Percentiles rank a stretch among this genome's conserved stretches.
Conservation (phyloP, 2,888 invertebrate species). For the Strigamia transsilvanica region DNA sequence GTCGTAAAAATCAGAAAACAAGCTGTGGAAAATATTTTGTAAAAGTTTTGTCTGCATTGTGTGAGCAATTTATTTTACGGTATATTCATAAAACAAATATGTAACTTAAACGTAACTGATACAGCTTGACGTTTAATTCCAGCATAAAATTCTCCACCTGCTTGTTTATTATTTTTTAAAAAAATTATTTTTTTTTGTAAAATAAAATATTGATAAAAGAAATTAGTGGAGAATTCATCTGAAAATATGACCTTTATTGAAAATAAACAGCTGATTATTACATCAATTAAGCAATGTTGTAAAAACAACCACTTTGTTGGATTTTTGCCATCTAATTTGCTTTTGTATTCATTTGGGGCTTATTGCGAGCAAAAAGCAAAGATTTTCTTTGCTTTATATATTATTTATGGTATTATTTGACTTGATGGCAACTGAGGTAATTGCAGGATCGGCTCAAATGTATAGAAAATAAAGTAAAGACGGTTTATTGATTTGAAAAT, state of each 20-base stretch:
- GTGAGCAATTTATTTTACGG: not conserved
- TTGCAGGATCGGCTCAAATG: not conserved
- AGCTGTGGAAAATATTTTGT: not conserved
- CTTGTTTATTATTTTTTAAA: not conserved
- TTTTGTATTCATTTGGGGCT: not conserved
- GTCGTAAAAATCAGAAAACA: not conserved
- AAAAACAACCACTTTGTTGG: not conserved
- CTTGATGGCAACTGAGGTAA: conserved; percentile 7
- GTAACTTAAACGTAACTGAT: not conserved
- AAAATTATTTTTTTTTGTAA: not conserved
- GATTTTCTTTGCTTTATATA: not conserved
- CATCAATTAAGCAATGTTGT: not conserved
- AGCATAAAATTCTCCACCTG: not conserved
- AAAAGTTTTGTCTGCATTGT: not conserved
- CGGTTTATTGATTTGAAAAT: conserved; percentile 5
- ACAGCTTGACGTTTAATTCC: not conserved
- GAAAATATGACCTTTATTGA: not conserved
- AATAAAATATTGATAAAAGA: not conserved
- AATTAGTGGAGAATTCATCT: not conserved
- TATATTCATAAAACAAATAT: not conserved
- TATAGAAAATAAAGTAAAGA: conserved; percentile 19
- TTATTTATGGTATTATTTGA: conserved; percentile 9
- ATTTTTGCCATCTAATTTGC: not conserved
- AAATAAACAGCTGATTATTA: not conserved
- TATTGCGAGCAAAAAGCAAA: not conserved